phyloP scores from a whole-genome alignment of 2,113 vertebrate species.

The Gymnorhina tibicen region DNA sequence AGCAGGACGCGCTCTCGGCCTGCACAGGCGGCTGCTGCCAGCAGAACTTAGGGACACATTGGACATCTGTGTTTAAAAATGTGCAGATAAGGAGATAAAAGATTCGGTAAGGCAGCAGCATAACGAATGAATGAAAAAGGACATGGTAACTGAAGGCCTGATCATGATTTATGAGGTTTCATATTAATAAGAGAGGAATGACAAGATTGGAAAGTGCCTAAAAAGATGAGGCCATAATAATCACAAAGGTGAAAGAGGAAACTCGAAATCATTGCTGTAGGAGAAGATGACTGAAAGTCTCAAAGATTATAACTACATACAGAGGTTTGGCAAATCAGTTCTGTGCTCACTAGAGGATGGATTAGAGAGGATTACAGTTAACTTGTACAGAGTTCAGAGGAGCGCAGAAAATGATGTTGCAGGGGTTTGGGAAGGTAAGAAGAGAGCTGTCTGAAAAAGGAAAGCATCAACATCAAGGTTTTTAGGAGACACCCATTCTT shows the following conservation, averaged over 20 bases:
- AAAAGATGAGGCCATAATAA: background rate
- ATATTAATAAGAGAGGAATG: background rate
- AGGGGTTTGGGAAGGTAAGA: background rate
- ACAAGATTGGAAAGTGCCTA: background rate
- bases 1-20: slow-evolving; percentile 42
- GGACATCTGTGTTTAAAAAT: background rate
- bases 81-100: background rate
- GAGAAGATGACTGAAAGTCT: background rate
- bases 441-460: background rate
- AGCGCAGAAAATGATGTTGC: background rate
- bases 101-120: background rate
- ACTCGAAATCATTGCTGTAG: background rate
- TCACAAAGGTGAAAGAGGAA: background rate
- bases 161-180: background rate
- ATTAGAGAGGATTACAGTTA: background rate
- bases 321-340: background rate
- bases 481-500: background rate
- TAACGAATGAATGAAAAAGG: background rate
- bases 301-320: background rate
- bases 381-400: background rate
- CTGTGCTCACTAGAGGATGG: background rate
- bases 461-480: background rate
- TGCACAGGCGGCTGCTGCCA: background rate
- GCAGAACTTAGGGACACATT: background rate
- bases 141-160: background rate